These are phyloP conservation scores for Hemistola chrysoprasaria DNA, from an alignment of 2,888 invertebrate genomes.

Conservation along the genomic window DNA sequence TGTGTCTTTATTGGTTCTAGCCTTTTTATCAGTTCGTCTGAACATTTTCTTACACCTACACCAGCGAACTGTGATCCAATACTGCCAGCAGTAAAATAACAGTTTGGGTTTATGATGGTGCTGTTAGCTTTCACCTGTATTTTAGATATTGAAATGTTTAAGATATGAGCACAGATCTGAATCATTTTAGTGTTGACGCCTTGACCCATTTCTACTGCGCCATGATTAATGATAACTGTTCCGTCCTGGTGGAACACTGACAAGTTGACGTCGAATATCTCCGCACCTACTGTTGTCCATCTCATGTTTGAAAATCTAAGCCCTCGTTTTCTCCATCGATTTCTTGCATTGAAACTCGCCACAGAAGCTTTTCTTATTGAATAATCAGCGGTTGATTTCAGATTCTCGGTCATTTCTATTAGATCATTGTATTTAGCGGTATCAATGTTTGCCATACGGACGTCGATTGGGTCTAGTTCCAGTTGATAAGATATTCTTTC, in stretches of 20 bases:
- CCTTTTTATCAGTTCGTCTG: too few species aligned
- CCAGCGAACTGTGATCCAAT: too few species aligned
- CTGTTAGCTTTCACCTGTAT: slow-evolving; percentile 24
- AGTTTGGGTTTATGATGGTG: neutral
- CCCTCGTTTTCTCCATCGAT: slow-evolving; percentile 88
- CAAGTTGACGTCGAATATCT: slow-evolving; percentile 74
- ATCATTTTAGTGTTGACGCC: slow-evolving; percentile 86
- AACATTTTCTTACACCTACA: too few species aligned
- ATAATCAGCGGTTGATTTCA: too few species aligned
- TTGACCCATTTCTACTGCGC: slow-evolving; percentile 89
- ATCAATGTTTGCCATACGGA: slow-evolving; percentile 78
- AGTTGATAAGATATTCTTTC: slow-evolving; percentile 81
- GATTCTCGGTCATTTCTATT: slow-evolving; percentile 68
- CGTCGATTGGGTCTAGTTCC: slow-evolving; percentile 80
- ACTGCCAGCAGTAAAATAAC: too few species aligned
- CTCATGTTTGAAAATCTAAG: slow-evolving; percentile 82
- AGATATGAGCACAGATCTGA: slow-evolving; percentile 86
- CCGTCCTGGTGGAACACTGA: slow-evolving; percentile 86
- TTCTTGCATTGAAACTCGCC: slow-evolving; percentile 80
- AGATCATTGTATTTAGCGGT: slow-evolving; percentile 38
- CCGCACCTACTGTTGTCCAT: slow-evolving; percentile 55
- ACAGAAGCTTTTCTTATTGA: slow-evolving; percentile 68
- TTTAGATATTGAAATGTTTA: slow-evolving; percentile 84
- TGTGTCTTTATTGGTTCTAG: too few species aligned
- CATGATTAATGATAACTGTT: slow-evolving; percentile 85